Evolutionary conservation across 2,888 invertebrate species (phyloP), one percentile per base, ranked within the genome.

Genomic region (Pseudanteris insignis): DNA sequence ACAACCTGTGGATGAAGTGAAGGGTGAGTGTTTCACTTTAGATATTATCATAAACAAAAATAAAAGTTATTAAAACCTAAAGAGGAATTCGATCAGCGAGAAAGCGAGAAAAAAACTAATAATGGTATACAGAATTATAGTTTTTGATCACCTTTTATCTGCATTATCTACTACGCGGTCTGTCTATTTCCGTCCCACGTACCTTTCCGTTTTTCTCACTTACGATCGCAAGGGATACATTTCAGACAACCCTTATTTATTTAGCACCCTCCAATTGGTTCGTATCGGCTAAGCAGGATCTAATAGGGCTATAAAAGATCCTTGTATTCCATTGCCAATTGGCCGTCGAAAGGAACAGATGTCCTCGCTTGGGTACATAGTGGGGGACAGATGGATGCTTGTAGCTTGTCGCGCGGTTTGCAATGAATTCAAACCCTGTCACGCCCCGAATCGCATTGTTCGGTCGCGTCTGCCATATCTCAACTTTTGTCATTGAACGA

Each of bases 241-340:
- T 59, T 66, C 65, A 69, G 63, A 69, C 67, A 68, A 70, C 75
- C 77, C 75, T 77, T 79, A 78, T 79, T 79, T 78, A 77, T 78
- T 77, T 75, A 78, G 73, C 75, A 77, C 74, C 74, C 77, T 78
- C 73, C 76, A 77, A 78, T 77, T 78, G 78, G 77, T 70, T 71
- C 69, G 70, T 64, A 66, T 67, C 65, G 66, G 63, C 73, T 79
- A 79, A 79, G 75, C 78, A 78, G 76, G 76, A 78, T 79, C 78
- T 79, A 79, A 79, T 78, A 73, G 78, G 71, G 70, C 74, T 76
- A 75, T 78, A 77, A 78, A 78, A 74, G 74, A 74, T 75, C 71
- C 70, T 73, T 67, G 69, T 67, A 46, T 67, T 57, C 67, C 58
- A 66, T 25, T 65, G 53, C 58, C 66, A 72, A 75, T 75, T 73